Conservation (phyloP, 2,113 vertebrate genomes). For the Herpetotheres cachinnans region DNA sequence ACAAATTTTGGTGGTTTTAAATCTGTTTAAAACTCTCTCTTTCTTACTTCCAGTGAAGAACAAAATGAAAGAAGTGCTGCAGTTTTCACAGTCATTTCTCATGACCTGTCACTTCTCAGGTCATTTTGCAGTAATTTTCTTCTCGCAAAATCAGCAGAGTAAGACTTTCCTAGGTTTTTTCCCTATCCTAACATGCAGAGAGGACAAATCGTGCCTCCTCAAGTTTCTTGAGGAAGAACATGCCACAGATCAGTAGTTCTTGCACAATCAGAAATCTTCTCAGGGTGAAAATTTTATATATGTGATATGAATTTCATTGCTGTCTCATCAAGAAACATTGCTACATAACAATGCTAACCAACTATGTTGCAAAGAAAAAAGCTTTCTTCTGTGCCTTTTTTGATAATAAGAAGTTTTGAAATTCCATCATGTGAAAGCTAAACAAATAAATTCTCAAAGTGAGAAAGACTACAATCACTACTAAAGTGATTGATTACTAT, state of each 20-base stretch:
- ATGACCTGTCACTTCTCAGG: neutral
- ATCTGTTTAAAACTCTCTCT: neutral
- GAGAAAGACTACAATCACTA: neutral
- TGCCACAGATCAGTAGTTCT: neutral
- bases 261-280: neutral
- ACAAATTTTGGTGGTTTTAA: neutral
- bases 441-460: neutral
- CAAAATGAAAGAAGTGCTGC: neutral
- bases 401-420: neutral
- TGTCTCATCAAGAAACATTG: neutral
- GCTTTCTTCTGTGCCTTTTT: neutral
- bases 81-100: neutral
- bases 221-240: neutral
- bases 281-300: neutral
- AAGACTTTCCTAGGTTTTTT: neutral
- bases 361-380: neutral
- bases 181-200: neutral
- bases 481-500: neutral
- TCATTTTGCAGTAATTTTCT: neutral
- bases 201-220: neutral
- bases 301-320: neutral
- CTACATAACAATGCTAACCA: neutral
- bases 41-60: neutral
- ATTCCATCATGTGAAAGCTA: neutral
- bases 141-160: neutral